Evolutionary conservation across 2,797 vertebrate species (phyloP).

Genomic region (Anguilla megastoma): DNA sequence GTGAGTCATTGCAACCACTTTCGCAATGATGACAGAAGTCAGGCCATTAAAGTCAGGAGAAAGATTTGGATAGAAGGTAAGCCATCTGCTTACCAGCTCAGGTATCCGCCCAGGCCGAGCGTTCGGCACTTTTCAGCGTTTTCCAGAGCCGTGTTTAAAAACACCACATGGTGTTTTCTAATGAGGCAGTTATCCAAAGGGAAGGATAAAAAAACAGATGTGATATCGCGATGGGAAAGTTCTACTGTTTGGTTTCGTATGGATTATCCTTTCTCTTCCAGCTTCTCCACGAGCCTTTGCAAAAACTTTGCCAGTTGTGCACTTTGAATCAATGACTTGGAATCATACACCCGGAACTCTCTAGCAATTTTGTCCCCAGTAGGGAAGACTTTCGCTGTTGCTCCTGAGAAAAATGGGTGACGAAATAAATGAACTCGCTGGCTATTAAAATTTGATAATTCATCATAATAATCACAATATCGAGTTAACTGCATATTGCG

Average conservation of each 20-base stretch:
- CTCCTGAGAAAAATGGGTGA: conserved; percentile 48
- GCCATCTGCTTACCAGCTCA: too few species aligned
- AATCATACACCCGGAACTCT: conserved; percentile 66
- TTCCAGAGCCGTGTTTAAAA: too few species aligned
- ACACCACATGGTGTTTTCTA: neutral
- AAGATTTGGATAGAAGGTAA: too few species aligned
- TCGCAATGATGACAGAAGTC: conserved; percentile 43
- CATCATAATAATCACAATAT: conserved; percentile 7
- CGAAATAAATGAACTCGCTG: conserved; percentile 40
- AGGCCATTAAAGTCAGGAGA: too few species aligned
- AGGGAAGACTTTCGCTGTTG: conserved; percentile 48
- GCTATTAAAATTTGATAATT: conserved; percentile 31
- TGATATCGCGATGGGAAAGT: neutral
- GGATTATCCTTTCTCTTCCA: neutral
- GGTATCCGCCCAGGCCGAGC: too few species aligned
- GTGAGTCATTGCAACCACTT: neutral
- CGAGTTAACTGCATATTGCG: conserved; percentile 19
- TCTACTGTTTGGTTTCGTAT: neutral
- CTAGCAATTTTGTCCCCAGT: conserved; percentile 48
- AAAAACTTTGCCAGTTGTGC: conserved; percentile 13
- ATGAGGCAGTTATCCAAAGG: neutral
- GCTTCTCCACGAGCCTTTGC: neutral
- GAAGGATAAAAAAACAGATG: neutral
- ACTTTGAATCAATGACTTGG: neutral
- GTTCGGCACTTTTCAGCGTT: too few species aligned